A percentile compares a stretch with the other conserved stretches of the same genome.
These are phyloP conservation scores for Equus przewalskii DNA, from an alignment of 2,113 vertebrate species.

Conservation along the genomic window DNA sequence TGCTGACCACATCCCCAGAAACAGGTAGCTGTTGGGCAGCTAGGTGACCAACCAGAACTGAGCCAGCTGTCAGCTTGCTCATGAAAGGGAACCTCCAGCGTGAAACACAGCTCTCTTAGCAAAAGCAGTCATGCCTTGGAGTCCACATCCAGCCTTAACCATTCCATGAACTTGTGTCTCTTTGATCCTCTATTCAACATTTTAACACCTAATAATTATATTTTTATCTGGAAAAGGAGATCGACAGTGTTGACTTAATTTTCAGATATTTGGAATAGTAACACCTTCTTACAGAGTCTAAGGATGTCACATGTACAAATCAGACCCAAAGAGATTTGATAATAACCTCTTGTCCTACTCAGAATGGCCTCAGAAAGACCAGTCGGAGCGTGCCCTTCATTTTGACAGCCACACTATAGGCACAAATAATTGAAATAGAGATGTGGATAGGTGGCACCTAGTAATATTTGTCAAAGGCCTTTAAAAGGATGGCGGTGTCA, in stretches of 20 bases:
- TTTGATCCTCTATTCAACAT: not conserved
- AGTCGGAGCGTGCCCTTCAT: not conserved
- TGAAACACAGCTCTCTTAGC: not conserved
- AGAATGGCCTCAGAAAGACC: not conserved
- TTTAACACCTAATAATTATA: not conserved
- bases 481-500: conserved; percentile 56
- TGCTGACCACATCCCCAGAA: conserved; percentile 58
- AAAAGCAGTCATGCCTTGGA: not conserved
- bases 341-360: not conserved
- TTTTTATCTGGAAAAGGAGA: not conserved
- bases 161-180: not conserved
- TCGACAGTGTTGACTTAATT: not conserved
- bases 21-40: conserved; percentile 44
- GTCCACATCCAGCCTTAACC: not conserved
- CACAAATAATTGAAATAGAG: not conserved
- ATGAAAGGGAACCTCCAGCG: not conserved
- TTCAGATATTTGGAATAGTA: conserved; percentile 11
- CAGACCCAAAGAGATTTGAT: not conserved
- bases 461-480: conserved; percentile 15
- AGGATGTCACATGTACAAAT: not conserved
- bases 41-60: conserved; percentile 42
- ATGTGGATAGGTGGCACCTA: not conserved
- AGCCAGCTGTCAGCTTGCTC: conserved; percentile 36
- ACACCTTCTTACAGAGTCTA: not conserved
- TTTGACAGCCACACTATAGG: not conserved